Percentiles rank a stretch among this genome's conserved stretches.
These are phyloP conservation scores for Apantesis nais DNA, from an alignment of 2,888 invertebrate genomes.

Conservation along the genomic window DNA sequence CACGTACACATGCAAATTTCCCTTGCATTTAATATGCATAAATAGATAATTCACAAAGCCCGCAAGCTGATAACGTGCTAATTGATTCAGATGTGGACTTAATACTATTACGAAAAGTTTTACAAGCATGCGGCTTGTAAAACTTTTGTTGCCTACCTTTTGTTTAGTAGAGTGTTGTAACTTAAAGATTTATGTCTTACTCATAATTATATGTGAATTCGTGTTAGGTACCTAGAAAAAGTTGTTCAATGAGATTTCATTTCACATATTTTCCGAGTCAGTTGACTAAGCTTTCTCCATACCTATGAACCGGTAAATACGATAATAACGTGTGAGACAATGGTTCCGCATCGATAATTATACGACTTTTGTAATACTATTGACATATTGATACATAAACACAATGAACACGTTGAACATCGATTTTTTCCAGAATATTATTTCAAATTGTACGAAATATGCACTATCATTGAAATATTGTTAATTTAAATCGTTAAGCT, in stretches of 20 bases:
- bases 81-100: neutral
- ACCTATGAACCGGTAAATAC: constrained; percentile 53
- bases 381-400: constrained; percentile 32
- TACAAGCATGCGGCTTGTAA: no score
- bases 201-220: neutral
- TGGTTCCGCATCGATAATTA: constrained; percentile 60
- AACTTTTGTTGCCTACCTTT: neutral
- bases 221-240: neutral
- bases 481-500: neutral
- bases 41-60: constrained; percentile 18
- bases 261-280: constrained; percentile 55
- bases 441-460: constrained; percentile 16
- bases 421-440: constrained; percentile 15
- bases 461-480: no score
- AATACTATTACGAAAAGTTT: neutral
- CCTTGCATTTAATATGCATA: constrained; percentile 26
- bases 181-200: neutral
- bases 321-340: constrained; percentile 63
- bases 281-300: constrained; percentile 59
- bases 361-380: constrained; percentile 41
- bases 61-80: neutral
- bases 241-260: constrained; percentile 31
- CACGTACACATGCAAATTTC: constrained; percentile 31
- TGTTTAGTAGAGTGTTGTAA: neutral
- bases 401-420: constrained; percentile 16